A percentile compares a stretch with the other conserved stretches of the same genome.
Evolutionary conservation across 2,888 invertebrate species (phyloP).

Genomic region (Troides helena): DNA sequence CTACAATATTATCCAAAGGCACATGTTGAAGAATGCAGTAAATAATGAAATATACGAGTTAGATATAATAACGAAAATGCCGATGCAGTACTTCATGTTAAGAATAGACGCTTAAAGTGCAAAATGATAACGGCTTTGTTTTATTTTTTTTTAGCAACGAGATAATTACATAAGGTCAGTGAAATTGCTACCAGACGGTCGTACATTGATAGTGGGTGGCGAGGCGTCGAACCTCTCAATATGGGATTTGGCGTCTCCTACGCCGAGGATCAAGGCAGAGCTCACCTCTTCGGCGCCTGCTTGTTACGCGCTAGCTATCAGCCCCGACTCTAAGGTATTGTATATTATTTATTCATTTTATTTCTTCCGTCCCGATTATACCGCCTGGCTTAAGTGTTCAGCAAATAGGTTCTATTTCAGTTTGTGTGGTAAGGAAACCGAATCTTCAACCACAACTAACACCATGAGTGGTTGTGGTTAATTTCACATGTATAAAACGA

Average conservation of each 20-base stretch:
- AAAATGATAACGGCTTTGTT: neutral
- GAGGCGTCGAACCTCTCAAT: slow-evolving; percentile 97
- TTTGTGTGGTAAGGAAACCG: too few relatives aligned
- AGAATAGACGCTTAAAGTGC: neutral
- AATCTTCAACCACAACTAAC: too few relatives aligned
- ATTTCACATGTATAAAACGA: neutral
- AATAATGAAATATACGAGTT: too few relatives aligned
- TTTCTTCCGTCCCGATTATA: too few relatives aligned
- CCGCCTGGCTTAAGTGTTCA: too few relatives aligned
- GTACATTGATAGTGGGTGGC: slow-evolving; percentile 96
- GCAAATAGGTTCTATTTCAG: too few relatives aligned
- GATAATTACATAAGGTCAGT: slow-evolving; percentile 98
- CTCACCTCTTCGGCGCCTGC: slow-evolving; percentile 96
- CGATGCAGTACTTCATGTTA: too few relatives aligned
- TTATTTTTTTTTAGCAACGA: slow-evolving; percentile 82
- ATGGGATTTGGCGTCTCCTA: slow-evolving; percentile 96
- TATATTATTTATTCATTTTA: neutral
- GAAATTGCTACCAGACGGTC: slow-evolving; percentile 94
- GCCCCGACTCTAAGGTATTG: slow-evolving; percentile 92
- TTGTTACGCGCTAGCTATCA: slow-evolving; percentile 98
- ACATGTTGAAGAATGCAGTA: too few relatives aligned
- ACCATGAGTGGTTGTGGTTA: neutral
- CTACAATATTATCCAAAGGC: too few relatives aligned
- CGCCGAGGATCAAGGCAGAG: slow-evolving; percentile 95
- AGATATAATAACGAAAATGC: too few relatives aligned